Evolutionary conservation across 2,888 invertebrate genomes (phyloP), one percentile per base, ranked within the genome.

Genomic region (Aspidiotus rigidus): DNA sequence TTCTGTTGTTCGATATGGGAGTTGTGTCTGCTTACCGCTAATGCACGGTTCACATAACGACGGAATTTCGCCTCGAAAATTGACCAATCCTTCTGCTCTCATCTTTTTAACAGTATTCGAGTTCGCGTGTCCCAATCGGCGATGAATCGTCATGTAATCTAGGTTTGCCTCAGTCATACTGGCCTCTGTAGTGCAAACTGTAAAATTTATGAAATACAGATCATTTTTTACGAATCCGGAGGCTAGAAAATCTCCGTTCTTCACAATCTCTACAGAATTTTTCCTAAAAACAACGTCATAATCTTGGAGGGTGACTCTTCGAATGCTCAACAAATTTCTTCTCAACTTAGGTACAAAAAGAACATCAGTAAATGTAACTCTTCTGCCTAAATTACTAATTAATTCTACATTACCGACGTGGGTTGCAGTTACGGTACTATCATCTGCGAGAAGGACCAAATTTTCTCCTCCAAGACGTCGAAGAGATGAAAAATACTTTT

Each of bases 261-360:
- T 8, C n/a, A n/a, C n/a, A 7, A 59, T 17, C 8, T 8, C 17
- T 6, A 59, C 59, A 7, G 17, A 59, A 17, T 17, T 39, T 16
- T 17, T 17, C 7, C 11, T 16, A 28, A 59, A 59, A 7, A 16
- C 7, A 8, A 59, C 17, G 7, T 8, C 17, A 28, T 59, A 59
- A 11, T 39, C 59, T 15, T 11, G 16, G 7, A 7, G 7, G 17
- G 15, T 39, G 11, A 59, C 11, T 59, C 28, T n/a, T 28, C 59
- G 9, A 15, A 17, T 39, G 17, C 16, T 16, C 17, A 59, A 59
- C 28, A 59, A 59, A 59, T 59, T 59, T 17, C 59, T 59, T 11
- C 59, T 7, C 15, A 59, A 59, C 11, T 28, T 28, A 15, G 59
- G 59, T 11, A 59, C 8, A 59, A 16, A 59, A 7, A 59, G 28